A percentile compares a stretch with the other conserved stretches of the same genome.
Conservation (phyloP, 92 coral and sea anemone genomes). For the Heliopora coerulea region DNA sequence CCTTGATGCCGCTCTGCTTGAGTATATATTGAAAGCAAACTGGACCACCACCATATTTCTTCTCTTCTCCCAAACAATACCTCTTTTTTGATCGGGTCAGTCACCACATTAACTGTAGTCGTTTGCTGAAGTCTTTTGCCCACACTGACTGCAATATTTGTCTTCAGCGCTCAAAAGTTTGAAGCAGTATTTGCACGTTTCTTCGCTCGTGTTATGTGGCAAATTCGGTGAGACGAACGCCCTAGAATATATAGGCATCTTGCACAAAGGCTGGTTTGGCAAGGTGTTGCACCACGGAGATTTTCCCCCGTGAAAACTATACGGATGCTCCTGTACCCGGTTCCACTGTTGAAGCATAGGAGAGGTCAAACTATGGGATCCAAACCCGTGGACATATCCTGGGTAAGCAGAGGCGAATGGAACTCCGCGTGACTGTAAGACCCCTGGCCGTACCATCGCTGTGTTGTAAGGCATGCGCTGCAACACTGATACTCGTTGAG, state of each 20-base stretch:
- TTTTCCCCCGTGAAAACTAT: background rate
- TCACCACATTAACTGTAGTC: too few species aligned
- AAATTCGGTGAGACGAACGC: background rate
- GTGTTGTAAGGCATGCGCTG: background rate
- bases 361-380: background rate
- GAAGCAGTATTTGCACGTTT: background rate
- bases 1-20: too few species aligned
- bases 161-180: constrained; percentile 1
- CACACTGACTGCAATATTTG: constrained; percentile 22
- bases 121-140: constrained; percentile 8
- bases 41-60: too few species aligned
- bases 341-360: background rate
- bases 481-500: background rate
- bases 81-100: too few species aligned
- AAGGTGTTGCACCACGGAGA: constrained; percentile 10
- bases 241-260: background rate
- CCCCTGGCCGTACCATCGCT: background rate
- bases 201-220: background rate
- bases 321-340: background rate
- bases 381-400: background rate
- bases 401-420: constrained; percentile 3
- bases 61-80: too few species aligned
- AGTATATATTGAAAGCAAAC: too few species aligned
- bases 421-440: constrained; percentile 3
- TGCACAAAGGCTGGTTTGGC: background rate